These are phyloP conservation scores for Campylomormyrus tamandua DNA, from an alignment of 2,113 vertebrate genomes.

Conservation along the genomic window DNA sequence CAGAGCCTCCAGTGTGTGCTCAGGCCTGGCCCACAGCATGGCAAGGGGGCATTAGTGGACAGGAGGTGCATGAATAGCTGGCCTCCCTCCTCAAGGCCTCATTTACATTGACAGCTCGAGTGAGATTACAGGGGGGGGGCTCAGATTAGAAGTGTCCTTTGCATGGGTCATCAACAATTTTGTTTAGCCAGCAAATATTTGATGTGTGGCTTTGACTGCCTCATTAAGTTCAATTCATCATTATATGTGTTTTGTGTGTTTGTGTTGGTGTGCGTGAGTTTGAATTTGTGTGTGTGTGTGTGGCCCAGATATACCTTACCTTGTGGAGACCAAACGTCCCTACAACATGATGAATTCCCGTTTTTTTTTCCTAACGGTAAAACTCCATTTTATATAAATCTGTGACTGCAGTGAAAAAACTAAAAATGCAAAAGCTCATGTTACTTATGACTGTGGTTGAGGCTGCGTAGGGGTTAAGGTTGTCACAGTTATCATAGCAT, in stretches of 20 bases:
- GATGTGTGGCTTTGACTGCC: background rate
- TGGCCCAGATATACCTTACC: background rate
- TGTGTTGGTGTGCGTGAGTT: background rate
- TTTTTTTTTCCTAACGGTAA: no score
- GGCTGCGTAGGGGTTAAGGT: no score
- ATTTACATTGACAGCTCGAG: background rate
- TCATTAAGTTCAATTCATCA: conserved; percentile 11
- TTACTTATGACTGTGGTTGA: no score
- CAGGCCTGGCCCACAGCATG: background rate
- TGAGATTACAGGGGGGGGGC: background rate
- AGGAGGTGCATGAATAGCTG: background rate
- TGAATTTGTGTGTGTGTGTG: background rate
- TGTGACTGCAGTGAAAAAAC: no score
- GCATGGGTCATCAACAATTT: background rate
- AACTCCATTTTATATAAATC: no score
- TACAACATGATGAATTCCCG: no score
- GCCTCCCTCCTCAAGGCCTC: background rate
- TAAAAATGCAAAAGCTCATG: no score
- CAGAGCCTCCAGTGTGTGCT: background rate
- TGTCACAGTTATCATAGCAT: no score
- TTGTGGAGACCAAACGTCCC: no score
- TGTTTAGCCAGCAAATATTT: conserved; percentile 7
- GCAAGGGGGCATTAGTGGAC: background rate
- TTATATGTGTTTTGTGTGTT: background rate
- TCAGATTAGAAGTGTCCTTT: background rate